These are phyloP conservation scores for Melanotaenia duboulayi DNA, from an alignment of 2,113 vertebrate genomes.

Conservation along the genomic window DNA sequence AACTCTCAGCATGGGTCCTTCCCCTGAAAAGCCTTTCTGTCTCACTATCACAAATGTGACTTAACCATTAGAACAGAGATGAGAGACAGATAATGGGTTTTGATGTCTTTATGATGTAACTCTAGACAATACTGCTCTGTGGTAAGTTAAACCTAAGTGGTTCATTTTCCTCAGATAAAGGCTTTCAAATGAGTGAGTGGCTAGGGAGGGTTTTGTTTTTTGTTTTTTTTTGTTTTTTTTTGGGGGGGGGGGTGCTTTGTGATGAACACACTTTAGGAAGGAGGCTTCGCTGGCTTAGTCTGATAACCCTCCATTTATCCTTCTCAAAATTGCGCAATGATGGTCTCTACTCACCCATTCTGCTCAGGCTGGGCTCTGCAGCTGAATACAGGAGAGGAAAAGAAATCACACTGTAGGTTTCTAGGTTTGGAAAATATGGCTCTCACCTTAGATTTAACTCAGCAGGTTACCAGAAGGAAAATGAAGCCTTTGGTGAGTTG, in stretches of 20 bases:
- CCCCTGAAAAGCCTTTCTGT: slow-evolving; percentile 13
- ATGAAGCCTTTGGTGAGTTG: slow-evolving; percentile 31
- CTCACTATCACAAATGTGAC: slow-evolving; percentile 34
- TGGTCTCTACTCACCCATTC: slow-evolving; percentile 30
- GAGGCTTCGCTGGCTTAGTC: slow-evolving; percentile 11
- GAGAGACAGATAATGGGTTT: neutral
- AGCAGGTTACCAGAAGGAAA: slow-evolving; percentile 12
- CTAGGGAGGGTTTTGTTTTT: slow-evolving; percentile 30
- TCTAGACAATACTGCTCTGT: slow-evolving; percentile 13
- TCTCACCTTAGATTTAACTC: slow-evolving; percentile 17
- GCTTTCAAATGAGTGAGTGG: slow-evolving; percentile 26
- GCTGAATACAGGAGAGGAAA: slow-evolving; percentile 10
- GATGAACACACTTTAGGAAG: slow-evolving; percentile 37
- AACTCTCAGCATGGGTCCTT: slow-evolving; percentile 31
- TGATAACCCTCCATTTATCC: slow-evolving; percentile 51
- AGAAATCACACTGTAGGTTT: neutral
- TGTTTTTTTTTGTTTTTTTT: too few relatives aligned
- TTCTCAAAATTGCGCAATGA: slow-evolving; percentile 33
- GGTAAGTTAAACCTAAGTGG: slow-evolving; percentile 33
- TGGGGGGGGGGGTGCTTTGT: slow-evolving; percentile 19
- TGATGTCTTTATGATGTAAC: slow-evolving; percentile 24
- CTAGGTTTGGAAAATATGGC: neutral
- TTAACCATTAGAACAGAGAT: slow-evolving; percentile 18
- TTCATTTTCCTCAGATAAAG: slow-evolving; percentile 34
- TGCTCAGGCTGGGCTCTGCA: slow-evolving; percentile 33